Percentiles rank a stretch among this genome's conserved stretches.
Conservation (phyloP, 1,140 invertebrate species). For the Meteorus sp. region DNA sequence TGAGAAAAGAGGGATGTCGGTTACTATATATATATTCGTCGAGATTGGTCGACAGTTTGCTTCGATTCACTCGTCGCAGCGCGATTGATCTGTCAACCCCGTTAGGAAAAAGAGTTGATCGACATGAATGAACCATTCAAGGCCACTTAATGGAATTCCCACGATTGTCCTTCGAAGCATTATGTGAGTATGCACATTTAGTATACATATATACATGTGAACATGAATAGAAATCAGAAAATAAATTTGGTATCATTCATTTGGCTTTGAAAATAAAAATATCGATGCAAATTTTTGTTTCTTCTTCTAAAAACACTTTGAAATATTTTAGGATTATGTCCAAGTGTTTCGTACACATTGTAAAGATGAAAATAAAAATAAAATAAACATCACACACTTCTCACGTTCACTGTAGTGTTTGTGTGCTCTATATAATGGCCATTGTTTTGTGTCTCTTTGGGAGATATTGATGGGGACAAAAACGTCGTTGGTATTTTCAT, state of each 20-base stretch:
- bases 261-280: no score
- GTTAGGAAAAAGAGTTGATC: conserved; percentile 53
- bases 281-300: no score
- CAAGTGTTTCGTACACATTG: background rate
- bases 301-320: background rate
- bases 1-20: conserved; percentile 18
- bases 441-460: conserved; percentile 30
- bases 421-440: conserved; percentile 32
- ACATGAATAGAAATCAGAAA: conserved; percentile 1
- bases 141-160: conserved; percentile 56
- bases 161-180: conserved; percentile 54
- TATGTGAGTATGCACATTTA: conserved; percentile 17
- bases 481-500: conserved; percentile 37
- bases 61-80: conserved; percentile 18
- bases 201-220: background rate
- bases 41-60: no score
- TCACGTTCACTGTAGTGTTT: no score
- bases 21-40: no score
- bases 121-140: conserved; percentile 60
- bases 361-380: conserved; percentile 4
- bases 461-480: conserved; percentile 33
- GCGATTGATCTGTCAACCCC: conserved; percentile 57
- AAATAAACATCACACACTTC: conserved; percentile 16
- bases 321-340: conserved; percentile 4
- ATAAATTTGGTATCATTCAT: background rate